Evolutionary conservation across 2,888 invertebrate species (phyloP).

Genomic region (Melieria picta): DNA sequence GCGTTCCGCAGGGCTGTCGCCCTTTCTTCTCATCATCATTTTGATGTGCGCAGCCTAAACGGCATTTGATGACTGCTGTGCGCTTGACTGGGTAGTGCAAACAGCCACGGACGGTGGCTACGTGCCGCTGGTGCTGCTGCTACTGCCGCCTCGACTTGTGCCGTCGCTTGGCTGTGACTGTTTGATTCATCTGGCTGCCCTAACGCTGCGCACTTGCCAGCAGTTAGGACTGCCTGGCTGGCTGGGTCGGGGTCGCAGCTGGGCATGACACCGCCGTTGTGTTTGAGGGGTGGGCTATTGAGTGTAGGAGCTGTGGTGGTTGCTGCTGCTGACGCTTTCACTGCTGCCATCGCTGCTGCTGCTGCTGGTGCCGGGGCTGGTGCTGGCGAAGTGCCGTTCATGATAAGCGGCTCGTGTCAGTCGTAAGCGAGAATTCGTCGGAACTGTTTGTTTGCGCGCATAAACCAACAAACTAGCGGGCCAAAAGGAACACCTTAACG

Average conservation of each 20-base stretch:
- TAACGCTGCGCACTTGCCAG: no score
- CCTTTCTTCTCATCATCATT: no score
- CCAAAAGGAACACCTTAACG: background rate
- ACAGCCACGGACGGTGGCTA: background rate
- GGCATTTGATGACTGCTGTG: no score
- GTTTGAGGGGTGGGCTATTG: no score
- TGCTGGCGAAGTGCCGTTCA: conserved; percentile 24
- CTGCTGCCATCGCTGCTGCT: background rate
- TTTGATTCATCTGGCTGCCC: no score
- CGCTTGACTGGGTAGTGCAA: no score
- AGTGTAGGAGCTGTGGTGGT: background rate
- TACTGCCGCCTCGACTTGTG: conserved; percentile 2
- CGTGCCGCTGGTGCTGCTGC: conserved; percentile 5
- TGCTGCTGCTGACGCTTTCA: background rate
- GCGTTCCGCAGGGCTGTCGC: no score
- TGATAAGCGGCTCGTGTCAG: conserved; percentile 34
- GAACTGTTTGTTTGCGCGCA: conserved; percentile 24
- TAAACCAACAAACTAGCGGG: conserved; percentile 1
- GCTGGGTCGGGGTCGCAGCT: no score
- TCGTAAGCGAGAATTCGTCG: conserved; percentile 34
- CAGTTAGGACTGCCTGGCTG: no score
- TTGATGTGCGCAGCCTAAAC: no score
- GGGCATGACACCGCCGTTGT: no score
- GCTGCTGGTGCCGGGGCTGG: background rate
- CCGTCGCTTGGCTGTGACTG: background rate